Percentiles rank a stretch among this genome's conserved stretches.
Evolutionary conservation across 2,797 vertebrate genomes (phyloP).

Genomic region (Crocodylus rhombifer): DNA sequence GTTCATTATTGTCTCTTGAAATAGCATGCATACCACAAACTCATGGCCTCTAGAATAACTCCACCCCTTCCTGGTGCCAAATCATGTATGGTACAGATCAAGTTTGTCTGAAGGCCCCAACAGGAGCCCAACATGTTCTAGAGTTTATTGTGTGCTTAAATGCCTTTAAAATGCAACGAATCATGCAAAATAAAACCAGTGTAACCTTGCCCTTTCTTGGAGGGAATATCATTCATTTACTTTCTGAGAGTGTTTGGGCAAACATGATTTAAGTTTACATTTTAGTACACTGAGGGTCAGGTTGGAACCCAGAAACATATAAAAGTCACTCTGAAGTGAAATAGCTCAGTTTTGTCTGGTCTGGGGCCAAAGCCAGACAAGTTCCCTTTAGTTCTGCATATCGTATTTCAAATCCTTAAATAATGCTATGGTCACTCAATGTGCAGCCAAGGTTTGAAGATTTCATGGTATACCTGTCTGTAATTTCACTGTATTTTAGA

Average conservation of each 20-base stretch:
- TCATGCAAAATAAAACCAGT: not conserved
- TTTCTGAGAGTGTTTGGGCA: not conserved
- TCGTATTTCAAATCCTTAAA: not conserved
- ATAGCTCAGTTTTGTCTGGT: not conserved
- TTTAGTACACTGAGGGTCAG: not conserved
- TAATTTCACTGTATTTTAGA: not conserved
- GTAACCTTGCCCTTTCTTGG: not conserved
- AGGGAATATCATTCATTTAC: not conserved
- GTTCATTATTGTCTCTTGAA: not conserved
- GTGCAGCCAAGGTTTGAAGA: not conserved
- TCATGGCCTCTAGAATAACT: not conserved
- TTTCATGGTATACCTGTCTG: not conserved
- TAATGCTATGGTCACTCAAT: not conserved
- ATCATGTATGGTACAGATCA: not conserved
- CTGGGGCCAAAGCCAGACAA: not conserved
- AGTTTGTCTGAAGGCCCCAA: slow-evolving; percentile 14
- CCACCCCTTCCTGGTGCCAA: not conserved
- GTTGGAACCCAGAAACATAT: not conserved
- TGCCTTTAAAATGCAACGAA: not conserved
- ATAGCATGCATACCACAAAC: not conserved
- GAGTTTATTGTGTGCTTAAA: not conserved
- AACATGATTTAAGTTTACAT: not conserved
- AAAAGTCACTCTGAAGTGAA: accelerated
- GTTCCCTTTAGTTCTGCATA: not conserved
- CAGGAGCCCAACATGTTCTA: not conserved